Evolutionary conservation across 2,797 vertebrate species (phyloP).

Genomic region (Scolopax bukidnonensis): DNA sequence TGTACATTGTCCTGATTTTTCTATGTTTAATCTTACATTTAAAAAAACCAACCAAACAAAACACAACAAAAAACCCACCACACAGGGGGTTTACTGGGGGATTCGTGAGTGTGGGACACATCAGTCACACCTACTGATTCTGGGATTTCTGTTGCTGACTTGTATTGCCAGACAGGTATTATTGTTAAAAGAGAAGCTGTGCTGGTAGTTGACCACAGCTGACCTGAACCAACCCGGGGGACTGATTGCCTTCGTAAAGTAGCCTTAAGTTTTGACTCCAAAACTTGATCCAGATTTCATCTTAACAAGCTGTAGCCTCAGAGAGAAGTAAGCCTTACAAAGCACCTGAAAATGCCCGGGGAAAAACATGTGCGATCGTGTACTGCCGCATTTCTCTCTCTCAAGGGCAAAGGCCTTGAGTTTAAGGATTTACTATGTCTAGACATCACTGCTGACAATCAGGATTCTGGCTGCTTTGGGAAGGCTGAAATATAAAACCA

Average conservation of each 20-base stretch:
- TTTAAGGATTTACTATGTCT: conserved; percentile 44
- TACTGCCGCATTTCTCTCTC: neutral
- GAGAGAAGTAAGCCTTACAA: neutral
- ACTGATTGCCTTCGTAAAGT: rapidly evolving
- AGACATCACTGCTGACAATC: conserved; percentile 21
- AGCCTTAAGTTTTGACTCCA: neutral
- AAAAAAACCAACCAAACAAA: no score
- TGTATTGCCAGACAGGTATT: neutral
- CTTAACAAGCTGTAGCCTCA: neutral
- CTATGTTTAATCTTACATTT: neutral
- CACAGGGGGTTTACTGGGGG: neutral
- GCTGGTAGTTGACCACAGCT: neutral
- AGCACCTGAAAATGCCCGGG: neutral
- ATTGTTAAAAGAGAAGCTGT: neutral
- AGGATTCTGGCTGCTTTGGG: neutral
- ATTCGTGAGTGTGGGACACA: neutral
- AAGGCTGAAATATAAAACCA: conserved; percentile 9
- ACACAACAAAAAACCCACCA: neutral
- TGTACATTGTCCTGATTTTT: neutral
- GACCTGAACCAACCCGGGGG: neutral
- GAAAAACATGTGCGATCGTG: rapidly evolving
- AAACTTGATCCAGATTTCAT: neutral
- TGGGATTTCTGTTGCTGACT: neutral
- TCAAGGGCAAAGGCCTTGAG: conserved; percentile 10
- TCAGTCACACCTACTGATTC: neutral